Conservation (phyloP, 2,113 vertebrate species). For the Progne subis region DNA sequence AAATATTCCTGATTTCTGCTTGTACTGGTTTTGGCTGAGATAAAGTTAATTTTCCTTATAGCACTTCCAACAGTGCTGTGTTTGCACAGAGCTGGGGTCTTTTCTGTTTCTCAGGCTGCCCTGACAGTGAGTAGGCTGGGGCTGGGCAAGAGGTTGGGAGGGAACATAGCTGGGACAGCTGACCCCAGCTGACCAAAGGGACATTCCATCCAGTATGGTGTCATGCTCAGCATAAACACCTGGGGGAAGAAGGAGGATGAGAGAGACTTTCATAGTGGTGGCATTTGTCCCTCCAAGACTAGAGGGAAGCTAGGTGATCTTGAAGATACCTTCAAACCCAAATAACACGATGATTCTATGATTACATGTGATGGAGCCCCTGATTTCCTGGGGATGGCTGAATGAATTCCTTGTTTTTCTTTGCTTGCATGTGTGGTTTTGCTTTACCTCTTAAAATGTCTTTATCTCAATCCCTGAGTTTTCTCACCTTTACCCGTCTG, state of each 20-base stretch:
- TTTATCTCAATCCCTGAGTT: not conserved
- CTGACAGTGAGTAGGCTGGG: no score
- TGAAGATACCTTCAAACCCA: not conserved
- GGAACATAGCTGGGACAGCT: not conserved
- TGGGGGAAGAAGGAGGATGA: not conserved
- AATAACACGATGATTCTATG: not conserved
- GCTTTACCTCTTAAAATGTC: not conserved
- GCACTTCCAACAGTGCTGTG: not conserved
- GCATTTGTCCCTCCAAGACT: not conserved
- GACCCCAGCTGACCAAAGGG: not conserved
- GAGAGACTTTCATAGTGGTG: accelerated
- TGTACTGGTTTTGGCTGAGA: not conserved
- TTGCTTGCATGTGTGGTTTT: accelerated
- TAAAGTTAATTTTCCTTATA: not conserved
- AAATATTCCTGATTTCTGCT: not conserved
- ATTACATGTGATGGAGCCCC: accelerated
- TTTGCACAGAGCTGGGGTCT: not conserved
- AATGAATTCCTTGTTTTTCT: not conserved
- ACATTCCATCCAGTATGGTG: not conserved
- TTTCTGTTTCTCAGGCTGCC: not conserved
- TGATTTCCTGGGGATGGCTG: not conserved
- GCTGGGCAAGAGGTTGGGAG: not conserved
- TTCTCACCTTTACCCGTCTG: not conserved
- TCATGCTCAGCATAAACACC: not conserved
- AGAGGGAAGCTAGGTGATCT: not conserved